Percentiles rank a stretch among this genome's conserved stretches.
These are phyloP conservation scores for Diloba caeruleocephala DNA, from an alignment of 2,888 invertebrate species.

Conservation along the genomic window DNA sequence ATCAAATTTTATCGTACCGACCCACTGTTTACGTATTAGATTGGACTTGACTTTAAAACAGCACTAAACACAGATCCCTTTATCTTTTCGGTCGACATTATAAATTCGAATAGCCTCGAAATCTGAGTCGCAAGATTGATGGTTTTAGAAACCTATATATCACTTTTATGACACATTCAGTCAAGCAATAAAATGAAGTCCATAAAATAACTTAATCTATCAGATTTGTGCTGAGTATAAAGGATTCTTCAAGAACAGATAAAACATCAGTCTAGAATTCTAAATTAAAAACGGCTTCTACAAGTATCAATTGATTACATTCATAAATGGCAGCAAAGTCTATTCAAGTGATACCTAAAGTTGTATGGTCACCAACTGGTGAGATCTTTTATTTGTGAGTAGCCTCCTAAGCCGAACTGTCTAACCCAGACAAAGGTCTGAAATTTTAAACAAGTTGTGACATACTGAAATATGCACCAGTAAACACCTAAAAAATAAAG, in stretches of 20 bases:
- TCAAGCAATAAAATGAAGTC: conserved; percentile 39
- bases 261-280: conserved; percentile 2
- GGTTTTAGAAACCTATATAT: conserved; percentile 35
- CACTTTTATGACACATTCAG: conserved; percentile 42
- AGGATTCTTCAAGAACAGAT: conserved; percentile 18
- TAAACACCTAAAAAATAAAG: no score
- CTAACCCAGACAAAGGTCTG: no score
- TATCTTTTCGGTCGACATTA: conserved; percentile 39
- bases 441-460: no score
- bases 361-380: no score
- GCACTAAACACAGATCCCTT: conserved; percentile 30
- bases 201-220: conserved; percentile 36
- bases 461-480: no score
- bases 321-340: conserved; percentile 9
- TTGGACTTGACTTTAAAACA: conserved; percentile 20
- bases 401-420: no score
- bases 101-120: conserved; percentile 28
- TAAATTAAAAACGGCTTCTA: background rate
- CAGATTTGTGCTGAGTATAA: conserved; percentile 18
- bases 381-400: no score
- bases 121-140: conserved; percentile 20
- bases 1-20: conserved; percentile 30
- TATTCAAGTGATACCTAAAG: no score
- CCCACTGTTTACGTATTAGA: conserved; percentile 12
- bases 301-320: conserved; percentile 7